phyloP scores from a whole-genome alignment of 2,113 vertebrate species.

The Kryptolebias marmoratus region DNA sequence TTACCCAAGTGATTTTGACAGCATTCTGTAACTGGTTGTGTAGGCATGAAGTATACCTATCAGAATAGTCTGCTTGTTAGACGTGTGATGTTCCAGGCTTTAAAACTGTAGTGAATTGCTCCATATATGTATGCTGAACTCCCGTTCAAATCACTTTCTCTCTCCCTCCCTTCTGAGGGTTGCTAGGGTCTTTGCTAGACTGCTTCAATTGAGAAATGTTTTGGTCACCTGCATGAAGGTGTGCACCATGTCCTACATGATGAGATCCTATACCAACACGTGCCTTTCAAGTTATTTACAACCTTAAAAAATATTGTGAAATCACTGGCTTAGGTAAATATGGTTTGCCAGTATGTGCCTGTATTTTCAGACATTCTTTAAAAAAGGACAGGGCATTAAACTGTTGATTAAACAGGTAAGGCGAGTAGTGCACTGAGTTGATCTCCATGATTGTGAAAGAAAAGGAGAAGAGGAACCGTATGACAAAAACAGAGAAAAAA shows the following conservation, averaged over 20 bases:
- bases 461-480: conserved; percentile 12
- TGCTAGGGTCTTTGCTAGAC: no score
- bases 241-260: background rate
- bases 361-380: conserved; percentile 28
- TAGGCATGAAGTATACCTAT: no score
- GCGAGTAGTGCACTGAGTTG: conserved; percentile 31
- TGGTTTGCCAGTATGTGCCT: no score
- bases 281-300: conserved; percentile 29
- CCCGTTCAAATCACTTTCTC: no score
- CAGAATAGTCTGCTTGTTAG: no score
- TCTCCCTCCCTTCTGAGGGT: no score
- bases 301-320: conserved; percentile 10
- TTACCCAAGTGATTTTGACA: background rate
- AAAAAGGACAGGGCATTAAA: conserved; percentile 61
- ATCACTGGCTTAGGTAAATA: background rate
- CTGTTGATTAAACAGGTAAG: conserved; percentile 66
- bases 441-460: conserved; percentile 25
- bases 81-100: no score
- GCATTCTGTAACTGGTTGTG: no score
- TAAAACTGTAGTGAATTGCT: no score
- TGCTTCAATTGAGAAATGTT: no score
- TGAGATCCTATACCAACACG: background rate
- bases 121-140: no score
- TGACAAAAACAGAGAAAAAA: conserved; percentile 23
- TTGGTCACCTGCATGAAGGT: no score